phyloP scores from a whole-genome alignment of 2,888 invertebrate genomes.

The Himalopsyche kuldschensis region DNA sequence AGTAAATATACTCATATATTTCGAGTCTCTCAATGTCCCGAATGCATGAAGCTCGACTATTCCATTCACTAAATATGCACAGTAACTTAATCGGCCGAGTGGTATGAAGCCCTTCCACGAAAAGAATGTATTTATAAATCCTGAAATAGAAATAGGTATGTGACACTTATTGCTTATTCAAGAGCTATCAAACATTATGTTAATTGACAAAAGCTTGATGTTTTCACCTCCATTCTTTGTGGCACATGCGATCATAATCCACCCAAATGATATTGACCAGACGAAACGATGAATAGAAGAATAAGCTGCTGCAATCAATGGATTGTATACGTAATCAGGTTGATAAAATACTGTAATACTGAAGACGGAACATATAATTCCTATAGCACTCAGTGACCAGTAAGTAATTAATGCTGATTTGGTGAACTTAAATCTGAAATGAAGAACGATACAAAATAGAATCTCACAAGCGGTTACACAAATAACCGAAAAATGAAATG shows the following conservation, averaged over 20 bases:
- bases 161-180: too few species aligned
- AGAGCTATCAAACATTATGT: not conserved
- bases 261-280: slow-evolving; percentile 70
- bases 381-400: slow-evolving; percentile 47
- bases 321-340: slow-evolving; percentile 60
- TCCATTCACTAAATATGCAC: slow-evolving; percentile 73
- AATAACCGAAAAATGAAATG: too few species aligned
- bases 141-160: slow-evolving; percentile 48
- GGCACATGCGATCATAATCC: slow-evolving; percentile 67
- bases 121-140: slow-evolving; percentile 58
- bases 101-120: slow-evolving; percentile 66
- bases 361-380: slow-evolving; percentile 62
- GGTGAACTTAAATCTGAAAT: slow-evolving; percentile 45
- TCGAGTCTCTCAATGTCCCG: slow-evolving; percentile 62
- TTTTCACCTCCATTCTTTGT: slow-evolving; percentile 66
- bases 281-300: slow-evolving; percentile 66
- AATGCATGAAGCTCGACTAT: slow-evolving; percentile 68
- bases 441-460: too few species aligned
- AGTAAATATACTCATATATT: slow-evolving; percentile 63
- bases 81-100: slow-evolving; percentile 70
- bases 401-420: slow-evolving; percentile 41
- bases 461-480: too few species aligned
- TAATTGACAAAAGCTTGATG: too few species aligned
- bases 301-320: slow-evolving; percentile 66
- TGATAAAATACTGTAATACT: slow-evolving; percentile 67